A percentile compares a stretch with the other conserved stretches of the same genome.
Evolutionary conservation across 2,888 invertebrate genomes (phyloP).

Genomic region (Brachyptera putata): DNA sequence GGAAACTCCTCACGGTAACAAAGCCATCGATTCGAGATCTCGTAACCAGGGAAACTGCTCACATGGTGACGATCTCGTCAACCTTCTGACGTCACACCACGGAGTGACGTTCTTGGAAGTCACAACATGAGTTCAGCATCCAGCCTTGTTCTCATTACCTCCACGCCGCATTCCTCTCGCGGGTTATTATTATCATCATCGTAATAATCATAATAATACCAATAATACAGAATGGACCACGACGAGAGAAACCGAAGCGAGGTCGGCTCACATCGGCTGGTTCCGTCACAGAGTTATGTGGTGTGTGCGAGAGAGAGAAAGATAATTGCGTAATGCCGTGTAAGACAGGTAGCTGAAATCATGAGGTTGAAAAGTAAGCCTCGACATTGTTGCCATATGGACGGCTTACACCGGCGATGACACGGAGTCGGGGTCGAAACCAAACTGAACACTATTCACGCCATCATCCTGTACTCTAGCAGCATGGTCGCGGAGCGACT

Average conservation of each 20-base stretch:
- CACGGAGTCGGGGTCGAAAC: too few species aligned
- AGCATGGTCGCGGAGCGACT: too few species aligned
- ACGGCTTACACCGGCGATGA: too few species aligned
- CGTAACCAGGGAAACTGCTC: too few species aligned
- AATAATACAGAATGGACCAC: not conserved
- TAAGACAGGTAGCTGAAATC: conserved; percentile 20
- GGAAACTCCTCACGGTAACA: too few species aligned
- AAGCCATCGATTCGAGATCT: too few species aligned
- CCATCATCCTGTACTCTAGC: too few species aligned
- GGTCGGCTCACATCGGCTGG: not conserved
- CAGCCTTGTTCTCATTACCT: conserved; percentile 11
- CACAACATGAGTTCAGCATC: too few species aligned
- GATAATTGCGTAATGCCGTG: not conserved
- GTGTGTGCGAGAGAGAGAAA: not conserved
- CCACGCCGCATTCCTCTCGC: not conserved
- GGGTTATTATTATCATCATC: conserved; percentile 10
- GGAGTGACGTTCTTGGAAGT: too few species aligned
- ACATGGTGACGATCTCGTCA: too few species aligned
- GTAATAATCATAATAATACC: not conserved
- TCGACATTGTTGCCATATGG: conserved; percentile 2
- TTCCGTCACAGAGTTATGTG: not conserved
- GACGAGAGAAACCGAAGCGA: not conserved
- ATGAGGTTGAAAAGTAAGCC: not conserved
- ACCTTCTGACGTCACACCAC: too few species aligned
- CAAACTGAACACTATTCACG: too few species aligned